These are phyloP conservation scores for Crocallis elinguaria DNA, from an alignment of 2,888 invertebrate species.

Conservation along the genomic window DNA sequence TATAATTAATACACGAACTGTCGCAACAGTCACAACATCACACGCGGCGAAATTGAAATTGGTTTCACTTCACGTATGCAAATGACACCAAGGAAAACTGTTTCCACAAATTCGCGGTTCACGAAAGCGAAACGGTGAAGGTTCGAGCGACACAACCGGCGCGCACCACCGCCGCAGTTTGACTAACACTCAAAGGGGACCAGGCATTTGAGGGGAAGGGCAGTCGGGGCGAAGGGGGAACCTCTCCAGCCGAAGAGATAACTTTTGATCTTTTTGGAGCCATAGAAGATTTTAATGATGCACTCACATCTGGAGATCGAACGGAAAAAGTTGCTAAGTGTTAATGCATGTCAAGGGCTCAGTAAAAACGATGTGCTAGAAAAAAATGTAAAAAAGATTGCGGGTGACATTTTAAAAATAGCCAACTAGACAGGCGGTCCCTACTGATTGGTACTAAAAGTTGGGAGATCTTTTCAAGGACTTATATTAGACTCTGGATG, in stretches of 20 bases:
- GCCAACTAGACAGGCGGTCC: constrained; percentile 53
- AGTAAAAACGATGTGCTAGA: constrained; percentile 75
- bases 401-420: constrained; percentile 82
- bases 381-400: constrained; percentile 70
- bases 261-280: constrained; percentile 84
- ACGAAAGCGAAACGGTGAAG: constrained; percentile 27
- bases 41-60: constrained; percentile 64
- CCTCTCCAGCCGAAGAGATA: constrained; percentile 76
- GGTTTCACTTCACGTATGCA: constrained; percentile 78
- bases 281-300: constrained; percentile 82
- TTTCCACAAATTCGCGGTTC: constrained; percentile 65
- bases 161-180: constrained; percentile 63
- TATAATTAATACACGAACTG: constrained; percentile 42
- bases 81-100: constrained; percentile 73
- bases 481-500: constrained; percentile 6
- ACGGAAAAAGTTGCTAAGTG: constrained; percentile 82
- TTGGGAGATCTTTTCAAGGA: constrained; percentile 42
- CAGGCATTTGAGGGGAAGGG: constrained; percentile 59
- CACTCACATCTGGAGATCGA: constrained; percentile 78
- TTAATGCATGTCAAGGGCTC: constrained; percentile 83
- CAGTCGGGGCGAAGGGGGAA: constrained; percentile 59
- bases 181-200: constrained; percentile 66
- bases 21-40: constrained; percentile 59
- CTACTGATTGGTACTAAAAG: constrained; percentile 56
- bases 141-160: constrained; percentile 51